Conservation (phyloP, 30 jellyfish, hydroid and myxozoan genomes). For the Hydractinia symbiolongicarpus region DNA sequence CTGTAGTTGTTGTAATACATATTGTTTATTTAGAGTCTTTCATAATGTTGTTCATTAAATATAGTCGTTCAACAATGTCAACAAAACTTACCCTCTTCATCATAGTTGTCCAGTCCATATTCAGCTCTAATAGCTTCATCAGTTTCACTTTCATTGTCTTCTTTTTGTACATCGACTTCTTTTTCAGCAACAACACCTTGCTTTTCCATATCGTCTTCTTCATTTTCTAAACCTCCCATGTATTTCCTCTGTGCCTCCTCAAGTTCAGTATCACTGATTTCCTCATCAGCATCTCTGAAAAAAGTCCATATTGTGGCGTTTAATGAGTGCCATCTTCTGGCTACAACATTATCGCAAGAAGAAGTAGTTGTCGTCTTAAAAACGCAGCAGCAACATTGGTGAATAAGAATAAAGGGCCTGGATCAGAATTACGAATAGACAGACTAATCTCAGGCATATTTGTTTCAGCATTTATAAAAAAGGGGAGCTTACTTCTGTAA, state of each 20-base stretch:
- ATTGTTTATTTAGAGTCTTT: too few species aligned
- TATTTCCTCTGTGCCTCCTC: not conserved
- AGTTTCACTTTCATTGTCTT: constrained; percentile 34
- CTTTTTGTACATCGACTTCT: not conserved
- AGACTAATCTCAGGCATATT: too few species aligned
- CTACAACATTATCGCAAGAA: not conserved
- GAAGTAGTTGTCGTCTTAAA: too few species aligned
- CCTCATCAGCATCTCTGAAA: constrained; percentile 30
- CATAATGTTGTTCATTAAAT: too few species aligned
- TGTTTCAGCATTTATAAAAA: too few species aligned
- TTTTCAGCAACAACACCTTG: constrained; percentile 1
- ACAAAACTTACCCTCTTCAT: constrained; percentile 50
- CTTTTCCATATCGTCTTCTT: constrained; percentile 11
- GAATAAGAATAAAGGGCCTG: too few species aligned
- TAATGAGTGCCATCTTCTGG: too few species aligned
- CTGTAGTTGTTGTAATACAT: too few species aligned
- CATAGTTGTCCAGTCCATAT: constrained; percentile 72
- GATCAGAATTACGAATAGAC: too few species aligned
- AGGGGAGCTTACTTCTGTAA: too few species aligned
- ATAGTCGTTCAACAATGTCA: too few species aligned
- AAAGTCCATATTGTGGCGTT: not conserved
- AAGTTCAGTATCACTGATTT: constrained; percentile 18
- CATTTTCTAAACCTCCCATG: constrained; percentile 34
- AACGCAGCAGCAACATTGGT: too few species aligned
- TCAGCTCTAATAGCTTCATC: constrained; percentile 64